Base-by-base conservation (phyloP, 1,140 invertebrate genomes). In the Colletes latitarsis region DNA sequence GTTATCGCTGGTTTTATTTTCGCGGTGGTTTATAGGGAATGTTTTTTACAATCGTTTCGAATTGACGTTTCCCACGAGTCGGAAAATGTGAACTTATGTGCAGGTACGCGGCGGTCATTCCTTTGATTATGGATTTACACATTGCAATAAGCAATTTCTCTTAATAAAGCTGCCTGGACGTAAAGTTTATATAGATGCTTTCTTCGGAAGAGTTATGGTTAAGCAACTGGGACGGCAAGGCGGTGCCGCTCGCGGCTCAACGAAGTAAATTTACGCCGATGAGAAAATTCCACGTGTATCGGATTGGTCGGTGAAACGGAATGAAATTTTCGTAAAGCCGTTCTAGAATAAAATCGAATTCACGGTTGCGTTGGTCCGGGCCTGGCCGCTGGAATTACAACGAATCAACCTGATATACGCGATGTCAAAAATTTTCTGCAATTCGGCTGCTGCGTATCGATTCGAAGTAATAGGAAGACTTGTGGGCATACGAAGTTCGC, bases 231-330 rank as follows among this genome's bases (percentile, higher is more conserved):
- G 49, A 62, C 77, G 46, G 39, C 62, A 21, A 55, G 12, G 60
- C n/a, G 49, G 17, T 39, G 52, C 46, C 39, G 63, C 9, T 53
- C 39, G 63, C 9, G 58, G 67, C 62, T 71, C 80, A 72, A 85
- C 80, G 60, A 80, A 85, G 83, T 82, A 82, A 86, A 85, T 86
- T 86, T 86, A 85, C 83, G 84, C 84, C 84, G 83, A 86, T 86
- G 84, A 86, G 75, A 85, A 86, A 86, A 86, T 85, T 85, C 83
- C 75, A 63, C 55, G 67, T 82, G 62, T 79, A 79, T 85, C 62
- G 64, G 67, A 82, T 85, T 53, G 80, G 46, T 43, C 63, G 58
- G 60, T 70, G 69, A 70, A 60, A 75, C 57, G 71, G 57, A 86
- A 86, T 82, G 64, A 79, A 86, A 85, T 85, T 82, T 85, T 71